These are phyloP conservation scores for Coryphaenoides rupestris DNA, from an alignment of 2,113 vertebrate species.

Conservation along the genomic window DNA sequence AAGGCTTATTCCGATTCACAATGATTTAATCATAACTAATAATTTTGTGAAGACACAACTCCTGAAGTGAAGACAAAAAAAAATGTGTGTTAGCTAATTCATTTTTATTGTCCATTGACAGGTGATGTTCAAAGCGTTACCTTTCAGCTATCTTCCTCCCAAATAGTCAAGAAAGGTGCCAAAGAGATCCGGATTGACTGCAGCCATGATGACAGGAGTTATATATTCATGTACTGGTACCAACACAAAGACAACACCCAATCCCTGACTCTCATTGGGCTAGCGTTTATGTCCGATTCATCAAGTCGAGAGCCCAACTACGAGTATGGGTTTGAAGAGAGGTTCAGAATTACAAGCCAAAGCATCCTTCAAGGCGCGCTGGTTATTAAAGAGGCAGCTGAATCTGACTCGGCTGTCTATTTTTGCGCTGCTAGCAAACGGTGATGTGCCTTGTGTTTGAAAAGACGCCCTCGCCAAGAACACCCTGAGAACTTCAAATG, in stretches of 20 bases:
- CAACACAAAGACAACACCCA: constrained; percentile 18
- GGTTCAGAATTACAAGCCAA: constrained; percentile 27
- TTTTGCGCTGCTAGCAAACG: constrained; percentile 63
- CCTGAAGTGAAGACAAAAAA: no score
- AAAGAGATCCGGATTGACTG: constrained; percentile 37
- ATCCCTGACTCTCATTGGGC: constrained; percentile 55
- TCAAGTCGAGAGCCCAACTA: fast-evolving
- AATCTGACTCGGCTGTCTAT: constrained; percentile 54
- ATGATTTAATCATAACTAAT: no score
- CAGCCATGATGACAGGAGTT: constrained; percentile 30
- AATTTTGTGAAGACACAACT: no score
- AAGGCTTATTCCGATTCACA: no score
- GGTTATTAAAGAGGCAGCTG: neutral
- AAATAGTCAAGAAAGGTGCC: constrained; percentile 1
- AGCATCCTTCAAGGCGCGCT: constrained; percentile 25
- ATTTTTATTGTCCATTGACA: constrained; percentile 2
- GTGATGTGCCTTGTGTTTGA: constrained; percentile 46
- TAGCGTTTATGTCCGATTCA: constrained; percentile 20
- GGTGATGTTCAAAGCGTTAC: constrained; percentile 21
- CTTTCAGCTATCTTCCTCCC: constrained; percentile 28
- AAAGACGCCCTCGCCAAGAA: constrained; percentile 40
- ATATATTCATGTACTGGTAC: constrained; percentile 43
- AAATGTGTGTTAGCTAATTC: no score
- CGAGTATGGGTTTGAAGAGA: constrained; percentile 30
- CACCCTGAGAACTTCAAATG: neutral